Conservation (phyloP, 2,888 invertebrate genomes). For the Stenodera caucasica region DNA sequence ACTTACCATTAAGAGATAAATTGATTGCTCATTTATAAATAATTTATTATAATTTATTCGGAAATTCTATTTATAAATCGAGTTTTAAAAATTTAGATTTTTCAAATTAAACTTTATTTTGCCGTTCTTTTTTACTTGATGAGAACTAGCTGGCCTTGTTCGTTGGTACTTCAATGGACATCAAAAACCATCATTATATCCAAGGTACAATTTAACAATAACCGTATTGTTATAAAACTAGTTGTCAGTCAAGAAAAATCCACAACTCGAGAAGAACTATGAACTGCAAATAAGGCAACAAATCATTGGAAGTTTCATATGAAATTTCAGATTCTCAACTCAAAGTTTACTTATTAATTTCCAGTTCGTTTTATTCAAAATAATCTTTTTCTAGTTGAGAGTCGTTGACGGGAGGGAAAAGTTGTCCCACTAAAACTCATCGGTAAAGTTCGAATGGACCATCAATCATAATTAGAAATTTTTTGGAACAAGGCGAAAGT, state of each 20-base stretch:
- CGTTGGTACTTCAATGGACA: background rate
- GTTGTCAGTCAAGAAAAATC: constrained; percentile 3
- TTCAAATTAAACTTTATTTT: no score
- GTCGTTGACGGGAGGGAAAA: no score
- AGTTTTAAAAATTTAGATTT: no score
- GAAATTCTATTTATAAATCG: no score
- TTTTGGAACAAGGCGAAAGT: background rate
- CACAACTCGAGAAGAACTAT: background rate
- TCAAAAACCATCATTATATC: background rate
- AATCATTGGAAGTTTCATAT: background rate
- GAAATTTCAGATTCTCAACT: background rate
- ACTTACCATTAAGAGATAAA: background rate
- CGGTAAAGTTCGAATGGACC: background rate
- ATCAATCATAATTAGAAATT: constrained; percentile 2
- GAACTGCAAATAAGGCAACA: background rate
- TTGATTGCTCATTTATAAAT: no score
- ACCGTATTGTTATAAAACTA: background rate
- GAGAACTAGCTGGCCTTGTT: constrained; percentile 2
- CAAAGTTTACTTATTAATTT: no score
- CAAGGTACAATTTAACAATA: constrained; percentile 5
- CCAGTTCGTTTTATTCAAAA: no score
- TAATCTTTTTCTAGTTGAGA: background rate
- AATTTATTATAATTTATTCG: no score
- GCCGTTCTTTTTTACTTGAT: background rate
- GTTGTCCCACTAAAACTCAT: no score